These are phyloP conservation scores for Poliocrania exsul DNA, from an alignment of 2,797 vertebrate species.

Conservation along the genomic window DNA sequence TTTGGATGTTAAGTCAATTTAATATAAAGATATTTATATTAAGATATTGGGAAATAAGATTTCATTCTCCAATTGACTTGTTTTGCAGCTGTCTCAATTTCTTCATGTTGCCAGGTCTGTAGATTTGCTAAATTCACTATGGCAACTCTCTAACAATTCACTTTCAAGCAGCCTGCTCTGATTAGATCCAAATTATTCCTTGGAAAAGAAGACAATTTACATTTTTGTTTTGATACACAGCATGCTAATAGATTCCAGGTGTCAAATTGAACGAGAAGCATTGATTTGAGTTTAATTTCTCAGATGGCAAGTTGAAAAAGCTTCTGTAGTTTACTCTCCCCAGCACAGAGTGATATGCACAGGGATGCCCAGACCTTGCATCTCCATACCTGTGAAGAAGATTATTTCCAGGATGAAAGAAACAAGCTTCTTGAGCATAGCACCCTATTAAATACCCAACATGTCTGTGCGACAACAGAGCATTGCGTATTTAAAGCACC, in stretches of 20 bases:
- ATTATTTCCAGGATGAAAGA: not conserved
- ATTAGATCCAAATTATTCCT: constrained; percentile 1
- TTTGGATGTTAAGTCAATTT: not conserved
- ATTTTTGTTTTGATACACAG: not conserved
- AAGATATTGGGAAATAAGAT: not conserved
- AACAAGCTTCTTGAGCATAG: not conserved
- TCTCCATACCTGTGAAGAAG: not conserved
- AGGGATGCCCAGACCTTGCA: not conserved
- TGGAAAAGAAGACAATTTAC: not conserved
- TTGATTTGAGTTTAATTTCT: not conserved
- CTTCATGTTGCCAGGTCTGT: not conserved
- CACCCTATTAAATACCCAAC: not conserved
- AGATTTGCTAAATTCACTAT: not conserved
- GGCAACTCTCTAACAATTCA: not conserved
- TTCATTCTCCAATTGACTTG: not conserved
- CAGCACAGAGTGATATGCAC: not conserved
- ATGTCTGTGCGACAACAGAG: not conserved
- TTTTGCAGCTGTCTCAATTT: not conserved
- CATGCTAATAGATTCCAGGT: not conserved
- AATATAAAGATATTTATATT: not conserved
- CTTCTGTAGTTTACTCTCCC: not conserved
- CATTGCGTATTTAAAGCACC: not conserved
- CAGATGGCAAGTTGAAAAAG: not conserved
- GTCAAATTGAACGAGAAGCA: not conserved
- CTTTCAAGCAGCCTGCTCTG: not conserved